phyloP scores from a whole-genome alignment of 2,113 vertebrate genomes.

The Stercorarius parasiticus region DNA sequence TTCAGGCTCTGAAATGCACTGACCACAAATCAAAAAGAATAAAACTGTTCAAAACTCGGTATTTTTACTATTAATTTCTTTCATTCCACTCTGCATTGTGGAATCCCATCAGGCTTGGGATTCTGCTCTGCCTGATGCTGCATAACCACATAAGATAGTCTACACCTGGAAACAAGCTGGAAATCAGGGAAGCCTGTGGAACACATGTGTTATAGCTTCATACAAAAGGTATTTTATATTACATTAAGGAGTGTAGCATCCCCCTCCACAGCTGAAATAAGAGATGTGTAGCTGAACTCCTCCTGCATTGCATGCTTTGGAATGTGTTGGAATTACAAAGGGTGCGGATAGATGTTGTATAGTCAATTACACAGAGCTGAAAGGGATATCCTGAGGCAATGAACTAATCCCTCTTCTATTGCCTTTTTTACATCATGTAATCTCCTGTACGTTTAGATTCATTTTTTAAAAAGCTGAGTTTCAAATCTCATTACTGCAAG shows the following conservation, averaged over 20 bases:
- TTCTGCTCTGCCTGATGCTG: background rate
- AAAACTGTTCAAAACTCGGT: background rate
- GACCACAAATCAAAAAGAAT: background rate
- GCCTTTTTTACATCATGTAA: background rate
- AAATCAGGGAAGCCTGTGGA: background rate
- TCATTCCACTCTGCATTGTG: background rate
- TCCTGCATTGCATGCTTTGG: background rate
- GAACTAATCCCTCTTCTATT: background rate
- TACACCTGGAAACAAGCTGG: background rate
- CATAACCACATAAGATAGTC: fast-evolving
- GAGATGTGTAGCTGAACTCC: background rate
- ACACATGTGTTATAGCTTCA: background rate
- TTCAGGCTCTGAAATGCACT: background rate
- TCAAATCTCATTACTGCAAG: background rate
- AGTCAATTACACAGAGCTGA: background rate
- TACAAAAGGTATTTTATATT: background rate
- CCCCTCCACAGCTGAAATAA: background rate
- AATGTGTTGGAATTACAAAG: background rate
- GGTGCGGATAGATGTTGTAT: background rate
- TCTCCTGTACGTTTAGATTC: background rate
- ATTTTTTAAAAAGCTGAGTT: background rate
- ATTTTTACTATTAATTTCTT: background rate
- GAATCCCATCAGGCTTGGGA: background rate
- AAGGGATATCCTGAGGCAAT: background rate
- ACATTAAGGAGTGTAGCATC: background rate